A percentile compares a stretch with the other conserved stretches of the same genome.
Conservation (phyloP, 2,797 vertebrate species). For the Sparidentex hasta region DNA sequence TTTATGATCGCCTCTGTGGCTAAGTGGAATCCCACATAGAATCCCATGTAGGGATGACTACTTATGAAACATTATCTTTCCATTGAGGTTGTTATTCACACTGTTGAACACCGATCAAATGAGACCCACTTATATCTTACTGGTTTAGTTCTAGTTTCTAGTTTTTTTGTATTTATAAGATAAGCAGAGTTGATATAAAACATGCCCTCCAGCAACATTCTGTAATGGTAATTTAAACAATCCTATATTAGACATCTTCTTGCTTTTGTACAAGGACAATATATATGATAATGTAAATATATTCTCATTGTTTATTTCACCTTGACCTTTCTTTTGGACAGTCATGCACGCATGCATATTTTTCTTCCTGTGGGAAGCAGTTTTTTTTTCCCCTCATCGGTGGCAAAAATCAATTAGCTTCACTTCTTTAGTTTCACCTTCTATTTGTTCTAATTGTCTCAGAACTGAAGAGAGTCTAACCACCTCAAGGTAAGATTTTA, state of each 20-base stretch:
- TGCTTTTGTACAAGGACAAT: constrained; percentile 5
- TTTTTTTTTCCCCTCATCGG: background rate
- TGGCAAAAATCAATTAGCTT: constrained; percentile 13
- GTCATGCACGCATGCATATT: background rate
- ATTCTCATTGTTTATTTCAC: constrained; percentile 6
- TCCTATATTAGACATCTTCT: constrained; percentile 2
- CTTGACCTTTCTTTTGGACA: constrained; percentile 17
- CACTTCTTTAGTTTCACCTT: background rate
- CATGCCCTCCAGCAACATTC: constrained; percentile 3
- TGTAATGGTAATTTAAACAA: constrained; percentile 1
- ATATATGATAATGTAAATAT: constrained; percentile 25
- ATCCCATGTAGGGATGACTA: background rate
- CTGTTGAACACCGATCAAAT: background rate
- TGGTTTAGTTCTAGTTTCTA: background rate
- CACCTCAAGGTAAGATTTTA: constrained; percentile 10
- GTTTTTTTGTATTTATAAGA: background rate
- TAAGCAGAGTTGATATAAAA: background rate
- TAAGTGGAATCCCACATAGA: background rate
- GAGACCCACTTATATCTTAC: background rate
- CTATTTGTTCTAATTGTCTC: constrained; percentile 9
- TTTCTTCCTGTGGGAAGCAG: background rate
- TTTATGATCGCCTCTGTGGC: background rate
- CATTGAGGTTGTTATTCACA: background rate
- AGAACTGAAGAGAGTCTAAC: constrained; percentile 3
- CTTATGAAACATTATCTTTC: background rate